A percentile compares a stretch with the other conserved stretches of the same genome.
Conservation (phyloP, 2,113 vertebrate genomes). For the Epinephelus moara region DNA sequence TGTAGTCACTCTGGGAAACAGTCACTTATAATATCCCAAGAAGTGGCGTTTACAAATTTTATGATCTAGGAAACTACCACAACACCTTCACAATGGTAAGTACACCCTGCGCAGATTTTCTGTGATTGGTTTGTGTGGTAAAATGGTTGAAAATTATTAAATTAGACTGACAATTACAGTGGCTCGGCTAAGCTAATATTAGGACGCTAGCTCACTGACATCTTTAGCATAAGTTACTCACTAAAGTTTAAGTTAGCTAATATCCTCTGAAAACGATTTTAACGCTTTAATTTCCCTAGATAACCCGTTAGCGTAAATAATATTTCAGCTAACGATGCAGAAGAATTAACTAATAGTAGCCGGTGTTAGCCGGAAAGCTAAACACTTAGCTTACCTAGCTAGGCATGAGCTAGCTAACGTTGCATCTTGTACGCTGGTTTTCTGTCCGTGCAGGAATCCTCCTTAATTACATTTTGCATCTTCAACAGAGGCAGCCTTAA, state of each 20-base stretch:
- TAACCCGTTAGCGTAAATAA: no score
- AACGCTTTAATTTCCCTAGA: no score
- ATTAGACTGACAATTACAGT: not conserved
- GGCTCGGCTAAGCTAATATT: constrained; percentile 48
- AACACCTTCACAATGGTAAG: constrained; percentile 75
- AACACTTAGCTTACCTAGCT: not conserved
- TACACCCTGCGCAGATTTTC: not conserved
- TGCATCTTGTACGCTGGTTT: rapidly evolving
- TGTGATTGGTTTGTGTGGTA: rapidly evolving
- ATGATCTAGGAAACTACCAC: not conserved
- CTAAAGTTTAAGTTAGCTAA: not conserved
- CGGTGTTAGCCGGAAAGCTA: not conserved
- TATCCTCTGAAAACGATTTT: not conserved
- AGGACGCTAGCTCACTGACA: not conserved
- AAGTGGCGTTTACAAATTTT: not conserved
- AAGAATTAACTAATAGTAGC: not conserved
- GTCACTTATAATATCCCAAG: not conserved
- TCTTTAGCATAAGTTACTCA: not conserved
- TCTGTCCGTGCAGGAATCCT: not conserved
- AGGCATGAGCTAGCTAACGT: constrained; percentile 39
- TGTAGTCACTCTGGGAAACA: constrained; percentile 79
- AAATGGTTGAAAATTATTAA: not conserved
- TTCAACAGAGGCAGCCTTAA: no score
- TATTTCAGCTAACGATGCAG: no score
- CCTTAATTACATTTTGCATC: not conserved